Evolutionary conservation across 2,797 vertebrate species (phyloP).

Genomic region (Threskiornis aethiopicus): DNA sequence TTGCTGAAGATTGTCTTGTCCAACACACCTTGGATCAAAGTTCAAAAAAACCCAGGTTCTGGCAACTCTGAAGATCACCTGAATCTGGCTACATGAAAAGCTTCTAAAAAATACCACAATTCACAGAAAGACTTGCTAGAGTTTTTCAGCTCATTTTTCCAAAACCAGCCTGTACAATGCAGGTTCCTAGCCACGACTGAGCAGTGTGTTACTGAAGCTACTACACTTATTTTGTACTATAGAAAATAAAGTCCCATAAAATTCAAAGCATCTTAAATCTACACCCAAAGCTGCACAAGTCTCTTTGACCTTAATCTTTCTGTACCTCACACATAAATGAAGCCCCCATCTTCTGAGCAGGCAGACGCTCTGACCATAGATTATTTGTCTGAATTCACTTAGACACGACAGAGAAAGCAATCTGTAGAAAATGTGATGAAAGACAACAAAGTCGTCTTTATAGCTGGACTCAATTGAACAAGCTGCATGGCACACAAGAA

Average conservation of each 20-base stretch:
- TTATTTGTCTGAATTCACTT: background rate
- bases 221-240: background rate
- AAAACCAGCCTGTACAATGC: background rate
- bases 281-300: background rate
- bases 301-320: background rate
- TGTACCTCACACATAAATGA: background rate
- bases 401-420: background rate
- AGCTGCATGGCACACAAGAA: background rate
- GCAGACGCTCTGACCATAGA: background rate
- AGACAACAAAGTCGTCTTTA: background rate
- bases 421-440: background rate
- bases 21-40: background rate
- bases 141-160: background rate
- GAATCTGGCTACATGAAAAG: background rate
- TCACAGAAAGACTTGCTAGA: background rate
- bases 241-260: background rate
- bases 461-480: background rate
- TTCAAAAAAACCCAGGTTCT: fast-evolving
- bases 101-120: background rate
- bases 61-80: background rate
- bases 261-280: background rate
- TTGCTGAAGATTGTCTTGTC: background rate
- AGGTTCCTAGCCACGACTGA: fast-evolving
- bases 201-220: background rate
- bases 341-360: background rate